Evolutionary conservation across 2,113 vertebrate species (phyloP), one percentile per base, ranked within the genome.

Genomic region (Limnothrissa miodon): DNA sequence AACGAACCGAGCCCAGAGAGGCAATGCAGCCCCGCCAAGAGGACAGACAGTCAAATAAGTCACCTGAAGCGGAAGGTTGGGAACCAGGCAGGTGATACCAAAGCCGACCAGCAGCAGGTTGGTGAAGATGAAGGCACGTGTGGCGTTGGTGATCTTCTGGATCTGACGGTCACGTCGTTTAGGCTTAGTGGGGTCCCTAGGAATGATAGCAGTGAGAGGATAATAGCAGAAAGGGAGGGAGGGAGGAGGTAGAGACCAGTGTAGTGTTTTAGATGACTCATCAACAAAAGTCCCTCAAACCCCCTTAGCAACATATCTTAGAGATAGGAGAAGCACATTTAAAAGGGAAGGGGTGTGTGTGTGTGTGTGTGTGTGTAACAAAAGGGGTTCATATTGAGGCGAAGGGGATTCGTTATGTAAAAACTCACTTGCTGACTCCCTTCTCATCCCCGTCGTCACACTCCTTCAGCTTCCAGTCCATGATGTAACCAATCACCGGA

Each of bases 381-480:
- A 29, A 62, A 33, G 11, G 29, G 29, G 66, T 74, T 29, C 66
- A 74, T 11, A 39, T 0, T 74, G 29, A 13, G 11, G 62, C 62
- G 11, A 33, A 29, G 10, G 62, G 29, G 29, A 36, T 62, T 62
- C 25, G n/a, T 62, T 62, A 36, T 51, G 25, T 36, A 29, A 44
- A 13, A 21, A 87, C 95, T 87, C 91, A 97, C 97, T 92, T 95
- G 89, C 91, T 90, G 80, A 85, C 0, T 0, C 86, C 92, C 86
- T 92, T 96, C 66, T 97, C 95, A 0, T 95, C 96, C 80, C 93
- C 94, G 5, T 95, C 94, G 80, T 98, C 97, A 0, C 98, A 99
- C 5, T 98, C 97, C 87, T 97, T 99, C 82, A 99, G 93, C 70
- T 80, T 94, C 98, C 97, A 99, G 89, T 99, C 98, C 98, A 99